A percentile compares a stretch with the other conserved stretches of the same genome.
Evolutionary conservation across 2,888 invertebrate species (phyloP).

Genomic region (Cynaeus angustus): DNA sequence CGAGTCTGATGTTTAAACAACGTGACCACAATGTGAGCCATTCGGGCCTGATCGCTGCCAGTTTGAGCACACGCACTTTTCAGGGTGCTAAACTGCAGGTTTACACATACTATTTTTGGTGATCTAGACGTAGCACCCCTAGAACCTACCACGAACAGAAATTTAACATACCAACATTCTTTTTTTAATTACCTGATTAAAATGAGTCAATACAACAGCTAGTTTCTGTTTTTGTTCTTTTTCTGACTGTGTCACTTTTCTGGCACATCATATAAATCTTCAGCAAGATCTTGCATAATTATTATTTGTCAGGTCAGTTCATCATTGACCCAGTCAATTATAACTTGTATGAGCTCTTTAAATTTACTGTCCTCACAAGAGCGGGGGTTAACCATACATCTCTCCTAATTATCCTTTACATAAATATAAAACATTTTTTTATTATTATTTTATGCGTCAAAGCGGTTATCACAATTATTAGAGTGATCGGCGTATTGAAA

Average conservation of each 20-base stretch:
- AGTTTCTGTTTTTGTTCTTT: slow-evolving; percentile 97
- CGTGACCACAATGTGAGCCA: no score
- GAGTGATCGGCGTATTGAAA: no score
- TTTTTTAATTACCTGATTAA: slow-evolving; percentile 85
- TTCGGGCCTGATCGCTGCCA: no score
- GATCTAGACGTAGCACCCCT: slow-evolving; percentile 66
- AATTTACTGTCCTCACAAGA: slow-evolving; percentile 92
- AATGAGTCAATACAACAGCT: slow-evolving; percentile 88
- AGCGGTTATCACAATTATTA: no score
- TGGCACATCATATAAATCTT: slow-evolving; percentile 99
- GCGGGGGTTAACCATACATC: slow-evolving; percentile 94
- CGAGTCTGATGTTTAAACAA: no score
- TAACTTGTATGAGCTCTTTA: slow-evolving; percentile 86
- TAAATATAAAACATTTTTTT: neutral
- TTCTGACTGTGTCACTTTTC: slow-evolving; percentile 98
- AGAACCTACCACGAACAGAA: no score
- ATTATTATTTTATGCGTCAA: neutral
- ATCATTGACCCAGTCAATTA: slow-evolving; percentile 99
- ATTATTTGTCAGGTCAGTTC: slow-evolving; percentile 96
- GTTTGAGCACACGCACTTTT: no score
- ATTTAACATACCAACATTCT: no score
- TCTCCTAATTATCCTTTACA: slow-evolving; percentile 95
- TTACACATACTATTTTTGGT: slow-evolving; percentile 97
- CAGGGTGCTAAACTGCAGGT: no score
- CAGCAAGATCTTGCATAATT: slow-evolving; percentile 96